Evolutionary conservation across 2,888 invertebrate species (phyloP).

Genomic region (Prionchulus punctatus): DNA sequence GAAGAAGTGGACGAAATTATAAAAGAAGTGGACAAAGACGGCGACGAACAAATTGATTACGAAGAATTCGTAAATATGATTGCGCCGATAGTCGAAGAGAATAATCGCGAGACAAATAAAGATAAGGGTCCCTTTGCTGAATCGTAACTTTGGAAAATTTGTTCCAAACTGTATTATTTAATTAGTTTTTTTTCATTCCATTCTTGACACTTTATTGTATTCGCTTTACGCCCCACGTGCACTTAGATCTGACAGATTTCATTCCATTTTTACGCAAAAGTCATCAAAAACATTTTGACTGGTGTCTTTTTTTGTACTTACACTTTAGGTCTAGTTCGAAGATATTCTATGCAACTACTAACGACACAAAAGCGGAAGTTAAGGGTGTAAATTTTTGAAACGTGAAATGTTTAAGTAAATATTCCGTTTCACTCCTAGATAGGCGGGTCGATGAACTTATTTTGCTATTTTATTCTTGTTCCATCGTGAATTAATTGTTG

Average conservation of each 20-base stretch:
- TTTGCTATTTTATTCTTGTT: no score
- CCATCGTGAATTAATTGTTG: no score
- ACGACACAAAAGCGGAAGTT: no score
- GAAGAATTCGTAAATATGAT: conserved; percentile 32
- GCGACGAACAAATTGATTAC: conserved; percentile 25
- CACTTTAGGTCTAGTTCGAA: not conserved
- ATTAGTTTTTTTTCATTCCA: no score
- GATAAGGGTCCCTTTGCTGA: conserved; percentile 8
- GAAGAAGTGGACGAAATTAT: conserved; percentile 33
- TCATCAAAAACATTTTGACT: not conserved
- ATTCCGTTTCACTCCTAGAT: no score
- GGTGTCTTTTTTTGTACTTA: not conserved
- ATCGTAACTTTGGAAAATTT: not conserved
- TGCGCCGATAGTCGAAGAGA: conserved; percentile 29
- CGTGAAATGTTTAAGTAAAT: no score
- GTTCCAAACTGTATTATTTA: not conserved
- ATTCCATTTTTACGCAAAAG: not conserved
- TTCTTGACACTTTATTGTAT: no score
- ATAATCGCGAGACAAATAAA: conserved; percentile 3
- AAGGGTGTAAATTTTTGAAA: no score
- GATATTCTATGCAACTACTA: no score
- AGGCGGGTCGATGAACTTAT: no score
- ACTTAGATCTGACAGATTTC: no score
- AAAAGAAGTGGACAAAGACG: conserved; percentile 17
- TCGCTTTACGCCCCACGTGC: no score